A percentile compares a stretch with the other conserved stretches of the same genome.
Conservation (phyloP, 2,113 vertebrate species). For the Lethenteron reissneri region DNA sequence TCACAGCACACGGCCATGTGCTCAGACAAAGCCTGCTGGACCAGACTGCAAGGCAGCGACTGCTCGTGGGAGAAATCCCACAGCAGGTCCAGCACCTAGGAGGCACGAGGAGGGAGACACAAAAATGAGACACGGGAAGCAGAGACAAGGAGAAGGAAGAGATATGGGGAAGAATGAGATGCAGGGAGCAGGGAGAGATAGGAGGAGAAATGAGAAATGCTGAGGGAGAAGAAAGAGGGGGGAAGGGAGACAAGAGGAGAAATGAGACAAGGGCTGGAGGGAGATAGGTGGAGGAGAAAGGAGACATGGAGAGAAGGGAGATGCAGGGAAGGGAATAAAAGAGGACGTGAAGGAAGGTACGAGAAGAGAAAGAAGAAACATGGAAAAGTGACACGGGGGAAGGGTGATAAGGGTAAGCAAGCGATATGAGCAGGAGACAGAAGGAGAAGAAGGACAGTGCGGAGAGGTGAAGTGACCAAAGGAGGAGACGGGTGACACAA, state of each 20-base stretch:
- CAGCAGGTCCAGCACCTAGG: conserved; percentile 75
- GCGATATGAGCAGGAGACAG: no score
- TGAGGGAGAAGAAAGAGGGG: conserved; percentile 6
- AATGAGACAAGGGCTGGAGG: neutral
- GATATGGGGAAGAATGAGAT: neutral
- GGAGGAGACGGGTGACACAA: neutral
- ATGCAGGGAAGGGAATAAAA: no score
- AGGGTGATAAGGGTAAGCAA: no score
- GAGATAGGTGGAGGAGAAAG: no score
- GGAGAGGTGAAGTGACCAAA: no score
- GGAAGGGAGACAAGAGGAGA: neutral
- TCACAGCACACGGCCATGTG: conserved; percentile 90
- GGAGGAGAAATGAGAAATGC: neutral
- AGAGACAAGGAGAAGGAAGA: neutral
- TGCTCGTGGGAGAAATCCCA: conserved; percentile 95
- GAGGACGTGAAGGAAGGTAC: no score
- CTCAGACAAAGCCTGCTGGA: conserved; percentile 85
- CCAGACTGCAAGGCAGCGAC: conserved; percentile 54
- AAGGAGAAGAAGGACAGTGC: no score
- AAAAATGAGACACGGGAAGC: conserved; percentile 8
- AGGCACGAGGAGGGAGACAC: conserved; percentile 2
- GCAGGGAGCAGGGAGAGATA: neutral
- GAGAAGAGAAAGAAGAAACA: no score
- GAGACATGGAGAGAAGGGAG: no score
- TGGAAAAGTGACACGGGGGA: no score